These are phyloP conservation scores for Ericerus pela DNA, from an alignment of 1,140 invertebrate species.

Conservation along the genomic window DNA sequence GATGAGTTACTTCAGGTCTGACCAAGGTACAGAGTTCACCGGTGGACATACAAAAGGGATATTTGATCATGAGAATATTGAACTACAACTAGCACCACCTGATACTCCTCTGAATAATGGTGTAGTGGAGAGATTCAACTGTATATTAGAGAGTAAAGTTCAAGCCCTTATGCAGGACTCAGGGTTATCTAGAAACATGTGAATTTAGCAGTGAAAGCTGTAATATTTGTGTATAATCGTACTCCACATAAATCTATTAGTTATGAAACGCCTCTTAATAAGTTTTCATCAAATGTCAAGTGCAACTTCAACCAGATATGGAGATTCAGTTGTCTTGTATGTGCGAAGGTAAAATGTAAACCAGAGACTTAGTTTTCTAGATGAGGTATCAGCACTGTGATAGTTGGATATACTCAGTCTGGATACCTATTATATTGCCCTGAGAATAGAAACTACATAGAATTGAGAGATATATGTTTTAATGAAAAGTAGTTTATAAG, in stretches of 20 bases:
- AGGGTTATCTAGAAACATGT: background rate
- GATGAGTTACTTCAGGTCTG: background rate
- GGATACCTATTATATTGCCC: too few relatives aligned
- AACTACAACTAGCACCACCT: background rate
- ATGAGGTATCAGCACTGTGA: background rate
- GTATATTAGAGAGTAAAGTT: background rate
- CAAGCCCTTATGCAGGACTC: background rate
- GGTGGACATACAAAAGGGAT: background rate
- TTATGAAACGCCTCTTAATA: background rate
- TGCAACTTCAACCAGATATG: background rate
- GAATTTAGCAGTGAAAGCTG: background rate
- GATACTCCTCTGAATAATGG: background rate
- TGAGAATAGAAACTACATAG: too few relatives aligned
- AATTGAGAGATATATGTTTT: too few relatives aligned
- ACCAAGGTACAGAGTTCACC: background rate
- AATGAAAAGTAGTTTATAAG: too few relatives aligned
- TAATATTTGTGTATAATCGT: background rate
- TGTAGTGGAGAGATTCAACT: background rate
- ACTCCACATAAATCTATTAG: background rate
- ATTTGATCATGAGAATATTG: background rate
- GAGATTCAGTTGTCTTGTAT: background rate
- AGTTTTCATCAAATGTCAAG: background rate
- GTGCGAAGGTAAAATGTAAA: background rate
- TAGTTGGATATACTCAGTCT: background rate
- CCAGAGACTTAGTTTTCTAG: background rate